A percentile compares a stretch with the other conserved stretches of the same genome.
Evolutionary conservation across 1,140 invertebrate species (phyloP).

Genomic region (Harlomillsia oculata): DNA sequence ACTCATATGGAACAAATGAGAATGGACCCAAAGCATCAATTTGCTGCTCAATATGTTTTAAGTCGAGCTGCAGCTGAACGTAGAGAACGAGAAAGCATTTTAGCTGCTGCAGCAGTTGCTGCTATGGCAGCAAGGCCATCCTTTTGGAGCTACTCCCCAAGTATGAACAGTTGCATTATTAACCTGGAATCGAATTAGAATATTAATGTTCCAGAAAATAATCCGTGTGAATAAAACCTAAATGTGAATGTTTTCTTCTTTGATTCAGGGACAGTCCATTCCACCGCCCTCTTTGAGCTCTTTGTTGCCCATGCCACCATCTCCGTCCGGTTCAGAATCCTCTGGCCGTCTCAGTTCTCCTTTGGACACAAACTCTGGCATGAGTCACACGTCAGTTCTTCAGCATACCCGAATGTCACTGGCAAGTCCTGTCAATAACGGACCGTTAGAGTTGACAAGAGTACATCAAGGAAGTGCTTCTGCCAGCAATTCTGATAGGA

Average conservation of each 20-base stretch:
- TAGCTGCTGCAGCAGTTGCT: slow-evolving; percentile 54
- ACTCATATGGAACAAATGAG: slow-evolving; percentile 94
- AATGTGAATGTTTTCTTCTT: slow-evolving; percentile 3
- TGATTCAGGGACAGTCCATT: slow-evolving; percentile 15
- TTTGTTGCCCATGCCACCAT: slow-evolving; percentile 34
- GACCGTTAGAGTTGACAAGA: slow-evolving; percentile 29
- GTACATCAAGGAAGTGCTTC: slow-evolving; percentile 16
- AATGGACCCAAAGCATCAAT: slow-evolving; percentile 92
- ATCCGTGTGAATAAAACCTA: not conserved
- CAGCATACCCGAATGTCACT: slow-evolving; percentile 30
- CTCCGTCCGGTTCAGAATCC: slow-evolving; percentile 34
- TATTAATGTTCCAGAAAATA: not conserved
- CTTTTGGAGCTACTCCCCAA: slow-evolving; percentile 32
- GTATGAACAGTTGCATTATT: slow-evolving; percentile 29
- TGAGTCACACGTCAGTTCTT: slow-evolving; percentile 26
- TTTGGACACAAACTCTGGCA: slow-evolving; percentile 29
- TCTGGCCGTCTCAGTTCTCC: slow-evolving; percentile 35
- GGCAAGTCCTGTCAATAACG: slow-evolving; percentile 29
- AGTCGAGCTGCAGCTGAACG: slow-evolving; percentile 79
- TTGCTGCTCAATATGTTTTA: slow-evolving; percentile 84
- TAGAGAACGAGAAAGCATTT: slow-evolving; percentile 64
- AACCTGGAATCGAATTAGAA: slow-evolving; percentile 31
- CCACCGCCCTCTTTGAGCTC: slow-evolving; percentile 22
- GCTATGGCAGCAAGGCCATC: slow-evolving; percentile 36
- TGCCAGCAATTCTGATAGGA: slow-evolving; percentile 1